Evolutionary conservation across 2,797 vertebrate genomes (phyloP), one percentile per base, ranked within the genome.

Genomic region (Eurystomus glaucurus): DNA sequence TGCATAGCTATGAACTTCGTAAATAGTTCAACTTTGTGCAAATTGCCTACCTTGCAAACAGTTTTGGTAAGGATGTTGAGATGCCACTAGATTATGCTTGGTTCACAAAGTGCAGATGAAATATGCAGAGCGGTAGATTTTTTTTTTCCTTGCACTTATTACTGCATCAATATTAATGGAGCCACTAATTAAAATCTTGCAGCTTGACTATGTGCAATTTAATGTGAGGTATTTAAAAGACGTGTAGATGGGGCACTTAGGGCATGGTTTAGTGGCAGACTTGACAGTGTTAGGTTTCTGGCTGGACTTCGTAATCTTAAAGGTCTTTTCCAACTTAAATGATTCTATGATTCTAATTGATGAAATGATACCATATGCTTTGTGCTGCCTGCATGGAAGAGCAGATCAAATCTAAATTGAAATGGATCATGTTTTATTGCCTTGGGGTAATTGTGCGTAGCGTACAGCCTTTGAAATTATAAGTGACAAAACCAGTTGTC

Each of bases 341-440:
- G 61, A 74, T 78, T 74, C 46, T 60, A 4, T 48, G 43, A 78
- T 75, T 70, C 18, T 88, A 87, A 82, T 58, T 94, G 90, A 86
- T 88, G 54, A 85, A 93, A 86, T 72, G n/a, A 45, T 90, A 46
- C 70, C 58, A 10, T 92, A 75, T 82, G 58, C 58, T 88, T 81
- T 88, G 72, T 81, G 70, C 43, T 90, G 74, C 71, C 66, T 76
- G 74, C 58, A 31, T 58, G 66, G 76, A 89, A 85, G 58, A 82
- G 39, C 58, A 69, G 61, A 81, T 96, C 46, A 65, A 86, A 76
- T 81, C 61, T 81, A 75, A 90, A 92, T 71, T 90, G 58, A 94
- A 94, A 76, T 51, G 90, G 57, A 90, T 88, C 25, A 48, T 45
- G 12, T 94, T 95, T 92, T 93, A 78, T 62, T 85, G 80, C 77